phyloP scores from a whole-genome alignment of 2,113 vertebrate genomes.

The Anolis carolinensis region DNA sequence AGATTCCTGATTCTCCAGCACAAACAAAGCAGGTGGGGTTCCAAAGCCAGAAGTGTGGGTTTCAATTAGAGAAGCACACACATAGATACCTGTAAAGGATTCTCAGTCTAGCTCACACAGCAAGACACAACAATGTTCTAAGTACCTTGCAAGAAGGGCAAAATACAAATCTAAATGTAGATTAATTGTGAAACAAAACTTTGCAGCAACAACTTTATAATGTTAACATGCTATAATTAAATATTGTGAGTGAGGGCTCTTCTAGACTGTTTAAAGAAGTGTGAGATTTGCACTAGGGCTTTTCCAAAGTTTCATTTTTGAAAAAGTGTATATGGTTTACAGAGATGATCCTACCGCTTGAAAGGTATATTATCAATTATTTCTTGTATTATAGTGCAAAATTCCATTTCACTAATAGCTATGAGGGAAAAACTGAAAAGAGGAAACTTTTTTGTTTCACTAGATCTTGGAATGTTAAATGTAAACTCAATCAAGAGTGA shows the following conservation, averaged over 20 bases:
- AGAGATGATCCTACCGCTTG: too few species aligned
- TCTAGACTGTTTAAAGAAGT: too few species aligned
- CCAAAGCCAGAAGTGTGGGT: background rate
- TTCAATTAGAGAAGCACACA: background rate
- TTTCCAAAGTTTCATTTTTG: too few species aligned
- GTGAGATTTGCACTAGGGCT: too few species aligned
- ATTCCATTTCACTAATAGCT: too few species aligned
- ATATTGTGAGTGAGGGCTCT: conserved; percentile 19
- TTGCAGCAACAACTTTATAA: conserved; percentile 15
- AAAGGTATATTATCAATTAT: too few species aligned
- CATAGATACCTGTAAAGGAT: background rate
- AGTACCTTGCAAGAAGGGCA: background rate
- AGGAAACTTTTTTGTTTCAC: too few species aligned
- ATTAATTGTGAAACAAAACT: background rate
- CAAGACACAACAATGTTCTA: background rate
- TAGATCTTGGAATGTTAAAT: too few species aligned
- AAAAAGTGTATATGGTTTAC: too few species aligned
- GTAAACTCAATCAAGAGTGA: too few species aligned
- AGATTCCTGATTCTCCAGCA: background rate
- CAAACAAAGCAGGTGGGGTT: background rate
- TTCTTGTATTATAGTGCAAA: too few species aligned
- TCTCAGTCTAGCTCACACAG: background rate
- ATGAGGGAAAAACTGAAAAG: too few species aligned
- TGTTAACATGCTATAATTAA: background rate
- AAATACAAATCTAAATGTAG: conserved; percentile 14